Base-by-base conservation (phyloP, 2,888 invertebrate genomes). In the Hirudinaria manillensis region DNA sequence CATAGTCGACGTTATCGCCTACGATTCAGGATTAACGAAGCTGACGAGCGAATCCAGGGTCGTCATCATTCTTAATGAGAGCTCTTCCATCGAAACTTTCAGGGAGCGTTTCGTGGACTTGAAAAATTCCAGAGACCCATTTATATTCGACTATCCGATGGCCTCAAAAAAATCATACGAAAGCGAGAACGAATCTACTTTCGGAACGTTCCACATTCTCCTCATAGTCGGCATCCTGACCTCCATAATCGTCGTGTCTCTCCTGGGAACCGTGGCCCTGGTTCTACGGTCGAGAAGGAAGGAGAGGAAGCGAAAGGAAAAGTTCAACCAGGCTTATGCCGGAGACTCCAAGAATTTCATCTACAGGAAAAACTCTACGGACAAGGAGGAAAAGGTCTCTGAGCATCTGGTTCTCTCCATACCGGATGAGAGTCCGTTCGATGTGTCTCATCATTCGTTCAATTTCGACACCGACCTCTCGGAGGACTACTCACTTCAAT, bases 381-480 rank as follows among this genome's bases (percentile, higher is more conserved):
- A 61, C 61, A 61, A 61, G n/a, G 29, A 24, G 29, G 61, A 61
- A 29, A 61, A 61, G n/a, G n/a, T 61, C 24, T 61, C 61, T 10
- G 61, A 61, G n/a, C 61, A 61, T 61, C n/a, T 61, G 29, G 61
- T 29, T n/a, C 21, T 29, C 29, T 61, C 61, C 29, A 29, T 61
- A 10, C 24, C 29, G 19, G 68, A 68, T 10, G 68, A 32, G n/a
- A 36, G 68, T 24, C 34, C 36, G 13, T n/a, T 71, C n/a, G 51
- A 71, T 24, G 6, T 53, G 51, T 19, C 45, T n/a, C 27, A 24
- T 24, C 51, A 45, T 71, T 71, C 71, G 3, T 29, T 61, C 61
- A 61, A 24, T n/a, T 61, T 61, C 29, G 61, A 61, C 3, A 10
- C 61, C 61, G 61, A 61, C 21, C 61, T 24, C 1, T 29, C 29